Evolutionary conservation across 1,140 invertebrate species (phyloP).

Genomic region (Trichogramma pretiosum): DNA sequence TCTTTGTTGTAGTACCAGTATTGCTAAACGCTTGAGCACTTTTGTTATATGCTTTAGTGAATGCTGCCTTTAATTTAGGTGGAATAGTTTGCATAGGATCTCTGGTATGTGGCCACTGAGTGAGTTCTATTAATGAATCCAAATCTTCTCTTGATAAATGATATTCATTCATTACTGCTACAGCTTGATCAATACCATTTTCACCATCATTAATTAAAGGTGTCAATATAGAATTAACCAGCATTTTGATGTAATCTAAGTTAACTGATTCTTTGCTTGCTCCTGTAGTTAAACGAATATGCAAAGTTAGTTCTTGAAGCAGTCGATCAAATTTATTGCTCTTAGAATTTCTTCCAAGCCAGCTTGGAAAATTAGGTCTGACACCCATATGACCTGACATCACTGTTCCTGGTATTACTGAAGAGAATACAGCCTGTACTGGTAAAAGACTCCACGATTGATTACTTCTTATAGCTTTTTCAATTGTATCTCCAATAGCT

Average conservation of each 20-base stretch:
- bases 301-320: constrained; percentile 37
- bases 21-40: constrained; percentile 59
- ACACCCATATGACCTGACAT: constrained; percentile 69
- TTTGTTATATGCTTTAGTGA: constrained; percentile 89
- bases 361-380: constrained; percentile 84
- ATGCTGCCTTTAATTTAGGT: constrained; percentile 82
- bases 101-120: constrained; percentile 69
- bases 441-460: constrained; percentile 88
- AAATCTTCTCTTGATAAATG: constrained; percentile 72
- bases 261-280: constrained; percentile 68
- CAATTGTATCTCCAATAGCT: constrained; percentile 77
- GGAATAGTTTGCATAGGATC: constrained; percentile 70
- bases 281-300: constrained; percentile 49
- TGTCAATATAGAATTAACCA: constrained; percentile 62
- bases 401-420: constrained; percentile 78
- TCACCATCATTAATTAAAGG: constrained; percentile 62
- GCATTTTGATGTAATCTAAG: constrained; percentile 70
- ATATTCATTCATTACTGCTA: constrained; percentile 75
- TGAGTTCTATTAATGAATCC: constrained; percentile 77
- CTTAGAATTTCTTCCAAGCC: constrained; percentile 92
- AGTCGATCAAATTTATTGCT: constrained; percentile 63
- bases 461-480: constrained; percentile 65
- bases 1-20: constrained; percentile 52
- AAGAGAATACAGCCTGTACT: constrained; percentile 82
- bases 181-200: constrained; percentile 64